Conservation (phyloP, 2,113 vertebrate genomes). For the Eudorcas thomsonii region DNA sequence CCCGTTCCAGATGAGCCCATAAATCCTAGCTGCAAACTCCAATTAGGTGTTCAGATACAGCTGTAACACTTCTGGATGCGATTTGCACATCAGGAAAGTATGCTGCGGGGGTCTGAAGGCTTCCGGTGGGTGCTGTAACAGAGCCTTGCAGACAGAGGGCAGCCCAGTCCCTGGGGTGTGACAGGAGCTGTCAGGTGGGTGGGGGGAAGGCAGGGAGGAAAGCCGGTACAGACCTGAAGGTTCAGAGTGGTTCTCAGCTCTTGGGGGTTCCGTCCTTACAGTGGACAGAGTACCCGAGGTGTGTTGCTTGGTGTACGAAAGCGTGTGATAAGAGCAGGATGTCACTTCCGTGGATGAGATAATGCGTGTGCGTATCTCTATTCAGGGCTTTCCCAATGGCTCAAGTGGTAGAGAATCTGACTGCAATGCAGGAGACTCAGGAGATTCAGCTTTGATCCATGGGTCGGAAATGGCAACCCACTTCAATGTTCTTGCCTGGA, state of each 20-base stretch:
- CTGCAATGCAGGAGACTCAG: background rate
- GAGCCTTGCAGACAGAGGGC: background rate
- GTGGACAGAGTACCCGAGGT: background rate
- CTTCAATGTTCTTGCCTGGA: background rate
- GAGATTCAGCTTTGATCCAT: background rate
- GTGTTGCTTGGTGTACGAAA: background rate
- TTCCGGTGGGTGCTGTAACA: background rate
- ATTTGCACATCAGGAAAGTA: background rate
- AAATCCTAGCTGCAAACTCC: background rate
- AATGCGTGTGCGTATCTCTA: background rate
- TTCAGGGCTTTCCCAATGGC: background rate
- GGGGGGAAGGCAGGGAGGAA: rapidly evolving
- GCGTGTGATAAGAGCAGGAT: background rate
- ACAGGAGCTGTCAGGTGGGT: background rate
- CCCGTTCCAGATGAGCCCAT: background rate
- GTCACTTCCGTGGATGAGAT: background rate
- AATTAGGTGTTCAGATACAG: background rate
- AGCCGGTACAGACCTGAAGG: background rate
- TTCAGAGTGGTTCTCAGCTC: rapidly evolving
- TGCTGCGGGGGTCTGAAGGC: rapidly evolving
- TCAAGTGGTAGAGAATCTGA: background rate
- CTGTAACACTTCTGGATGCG: background rate
- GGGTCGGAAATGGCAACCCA: background rate
- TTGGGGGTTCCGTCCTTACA: background rate
- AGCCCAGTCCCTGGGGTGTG: background rate